A percentile compares a stretch with the other conserved stretches of the same genome.
These are phyloP conservation scores for Eunapius fragilis DNA, from an alignment of 37 sponge, comb jelly and placozoan species.

Conservation along the genomic window DNA sequence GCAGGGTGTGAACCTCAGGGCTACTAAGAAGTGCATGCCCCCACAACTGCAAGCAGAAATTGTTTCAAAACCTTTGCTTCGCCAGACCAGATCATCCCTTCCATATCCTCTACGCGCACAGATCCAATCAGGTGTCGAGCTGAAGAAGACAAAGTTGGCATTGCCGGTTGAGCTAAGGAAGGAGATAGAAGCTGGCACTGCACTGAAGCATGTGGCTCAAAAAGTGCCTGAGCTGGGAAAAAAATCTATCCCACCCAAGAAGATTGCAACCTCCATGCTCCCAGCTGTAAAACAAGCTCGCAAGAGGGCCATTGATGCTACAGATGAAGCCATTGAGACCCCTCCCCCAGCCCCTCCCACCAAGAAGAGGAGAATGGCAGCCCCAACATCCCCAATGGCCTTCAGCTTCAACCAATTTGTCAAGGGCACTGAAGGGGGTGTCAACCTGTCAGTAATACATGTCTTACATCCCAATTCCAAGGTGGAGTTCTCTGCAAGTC, in stretches of 20 bases:
- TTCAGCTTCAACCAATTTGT: slow-evolving; percentile 36
- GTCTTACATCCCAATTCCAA: slow-evolving; percentile 41
- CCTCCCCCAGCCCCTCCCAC: slow-evolving; percentile 36
- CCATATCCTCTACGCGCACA: slow-evolving; percentile 64
- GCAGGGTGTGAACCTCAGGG: slow-evolving; percentile 8
- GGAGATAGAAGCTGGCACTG: slow-evolving; percentile 31
- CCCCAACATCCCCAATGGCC: slow-evolving; percentile 6
- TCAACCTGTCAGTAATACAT: slow-evolving; percentile 13
- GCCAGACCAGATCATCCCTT: slow-evolving; percentile 53
- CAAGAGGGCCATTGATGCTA: slow-evolving; percentile 36
- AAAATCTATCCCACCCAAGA: slow-evolving; percentile 29
- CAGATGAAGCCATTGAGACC: slow-evolving; percentile 22
- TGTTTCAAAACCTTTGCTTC: slow-evolving; percentile 15
- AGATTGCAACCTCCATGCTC: slow-evolving; percentile 22
- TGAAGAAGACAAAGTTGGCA: slow-evolving; percentile 35
- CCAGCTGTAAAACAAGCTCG: slow-evolving; percentile 56
- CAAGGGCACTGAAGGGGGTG: background rate
- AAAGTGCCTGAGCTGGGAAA: slow-evolving; percentile 44
- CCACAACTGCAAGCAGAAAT: slow-evolving; percentile 66
- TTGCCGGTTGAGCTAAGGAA: slow-evolving; percentile 62
- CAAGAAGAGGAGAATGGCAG: slow-evolving; percentile 34
- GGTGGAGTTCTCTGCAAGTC: slow-evolving; percentile 5
- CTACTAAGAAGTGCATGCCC: slow-evolving; percentile 51
- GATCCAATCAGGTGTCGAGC: slow-evolving; percentile 18
- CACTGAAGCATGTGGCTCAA: slow-evolving; percentile 50